phyloP scores from a whole-genome alignment of 2,113 vertebrate genomes.

The Xerus inauris region DNA sequence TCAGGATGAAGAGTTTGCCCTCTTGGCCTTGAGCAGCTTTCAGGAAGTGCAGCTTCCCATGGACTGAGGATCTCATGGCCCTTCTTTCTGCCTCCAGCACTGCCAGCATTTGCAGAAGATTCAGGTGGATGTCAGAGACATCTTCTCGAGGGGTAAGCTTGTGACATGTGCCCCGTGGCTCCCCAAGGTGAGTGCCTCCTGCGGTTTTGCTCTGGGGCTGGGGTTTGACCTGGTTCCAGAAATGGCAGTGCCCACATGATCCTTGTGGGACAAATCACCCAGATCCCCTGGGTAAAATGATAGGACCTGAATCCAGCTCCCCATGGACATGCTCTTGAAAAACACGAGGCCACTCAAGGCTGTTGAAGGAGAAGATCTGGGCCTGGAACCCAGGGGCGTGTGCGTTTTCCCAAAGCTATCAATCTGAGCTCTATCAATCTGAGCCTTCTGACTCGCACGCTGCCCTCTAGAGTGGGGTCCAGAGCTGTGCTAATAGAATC shows the following conservation, averaged over 20 bases:
- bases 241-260: neutral
- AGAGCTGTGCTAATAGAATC: neutral
- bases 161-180: rapidly evolving
- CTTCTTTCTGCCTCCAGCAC: conserved; percentile 50
- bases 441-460: too few relatives aligned
- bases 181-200: neutral
- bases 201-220: rapidly evolving
- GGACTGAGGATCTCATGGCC: neutral
- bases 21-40: neutral
- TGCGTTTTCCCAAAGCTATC: neutral
- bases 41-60: neutral
- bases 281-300: neutral
- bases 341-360: neutral
- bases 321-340: neutral
- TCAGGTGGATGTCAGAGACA: neutral
- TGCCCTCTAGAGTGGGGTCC: too few relatives aligned
- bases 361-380: neutral
- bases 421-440: rapidly evolving
- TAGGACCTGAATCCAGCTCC: neutral
- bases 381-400: neutral
- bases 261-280: neutral
- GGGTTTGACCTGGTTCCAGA: neutral
- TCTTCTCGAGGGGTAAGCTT: rapidly evolving
- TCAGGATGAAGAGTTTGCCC: neutral
- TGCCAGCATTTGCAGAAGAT: neutral